These are phyloP conservation scores for Coracopsis vasa DNA, from an alignment of 2,113 vertebrate species.

Conservation along the genomic window DNA sequence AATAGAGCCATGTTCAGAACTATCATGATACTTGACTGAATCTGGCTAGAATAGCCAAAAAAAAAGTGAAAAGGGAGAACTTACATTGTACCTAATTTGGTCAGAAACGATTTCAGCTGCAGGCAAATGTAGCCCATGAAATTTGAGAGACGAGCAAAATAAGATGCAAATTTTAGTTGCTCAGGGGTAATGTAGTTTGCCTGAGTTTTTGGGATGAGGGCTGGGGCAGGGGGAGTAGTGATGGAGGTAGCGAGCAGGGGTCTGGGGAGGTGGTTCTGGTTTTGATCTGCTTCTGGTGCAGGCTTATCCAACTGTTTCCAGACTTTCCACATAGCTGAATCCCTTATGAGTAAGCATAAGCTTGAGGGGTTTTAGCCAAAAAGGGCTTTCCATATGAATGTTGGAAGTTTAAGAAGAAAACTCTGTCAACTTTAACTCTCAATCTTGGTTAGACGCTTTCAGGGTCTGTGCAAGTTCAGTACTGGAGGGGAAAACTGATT, in stretches of 20 bases:
- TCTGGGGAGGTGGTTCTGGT: background rate
- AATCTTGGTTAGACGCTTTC: background rate
- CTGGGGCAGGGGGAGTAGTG: no score
- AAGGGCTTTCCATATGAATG: background rate
- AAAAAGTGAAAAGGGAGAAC: background rate
- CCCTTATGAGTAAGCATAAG: background rate
- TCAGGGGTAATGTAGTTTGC: background rate
- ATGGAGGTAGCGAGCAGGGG: background rate
- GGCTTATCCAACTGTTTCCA: background rate
- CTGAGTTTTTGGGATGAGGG: background rate
- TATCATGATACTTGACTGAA: fast-evolving
- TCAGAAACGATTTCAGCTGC: background rate
- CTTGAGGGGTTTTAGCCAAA: background rate
- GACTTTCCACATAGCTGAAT: background rate
- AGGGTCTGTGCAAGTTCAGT: background rate
- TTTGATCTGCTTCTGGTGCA: background rate
- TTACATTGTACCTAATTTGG: background rate
- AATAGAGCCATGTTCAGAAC: fast-evolving
- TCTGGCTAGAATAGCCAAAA: background rate
- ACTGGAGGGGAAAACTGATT: background rate
- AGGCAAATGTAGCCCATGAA: fast-evolving
- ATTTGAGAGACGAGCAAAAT: background rate
- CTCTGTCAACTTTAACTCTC: background rate
- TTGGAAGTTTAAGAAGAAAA: background rate
- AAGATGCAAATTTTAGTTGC: background rate